Base-by-base conservation (phyloP, 2,113 vertebrate genomes). In the Zosterops pallidus region DNA sequence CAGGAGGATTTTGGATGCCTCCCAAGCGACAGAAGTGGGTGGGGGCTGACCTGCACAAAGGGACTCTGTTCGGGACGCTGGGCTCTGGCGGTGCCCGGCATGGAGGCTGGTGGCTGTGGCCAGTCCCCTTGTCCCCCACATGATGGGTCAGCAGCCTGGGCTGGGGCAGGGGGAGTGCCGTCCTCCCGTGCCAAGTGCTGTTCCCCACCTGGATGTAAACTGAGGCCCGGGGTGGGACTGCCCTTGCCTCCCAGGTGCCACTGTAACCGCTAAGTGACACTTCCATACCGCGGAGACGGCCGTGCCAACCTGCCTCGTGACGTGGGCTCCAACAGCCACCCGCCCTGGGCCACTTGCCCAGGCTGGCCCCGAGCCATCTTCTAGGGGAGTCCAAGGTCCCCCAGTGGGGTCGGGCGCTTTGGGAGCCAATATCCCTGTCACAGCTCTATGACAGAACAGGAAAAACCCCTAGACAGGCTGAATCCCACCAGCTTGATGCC, bases 261-360 rank as follows among this genome's bases (percentile, higher is more conserved):
- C 82, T 49, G 88, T 72, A 65, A 72, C 92, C 11, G 5, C 90
- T 64, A 37, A 93, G 96, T 72, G 94, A 93, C 92, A 95, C 87
- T 63, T 82, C 69, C 90, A 39, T 62, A n/a, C 81, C 10, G 0
- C 9, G 9, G 76, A 53, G 91, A 83, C 0, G 6, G 67, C 85
- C 1, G 63, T 94, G 95, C 94, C 95, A 93, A 83, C 75, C 82
- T 76, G 92, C 95, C 96, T 92, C 15, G 25, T 96, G 95, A 96
- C 19, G 47, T 22, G 53, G 70, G 75, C 37, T 78, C 92, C 92
- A 89, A 37, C 78, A 87, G 94, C 90, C 90, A 85, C 94, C 70
- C 19, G 10, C 75, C 55, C 82, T 53, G 82, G 96, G 95, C 96
- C 68, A 92, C 82, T 52, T 93, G 94, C 90, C 96, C 82, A 9